A percentile compares a stretch with the other conserved stretches of the same genome.
These are phyloP conservation scores for Naja naja DNA, from an alignment of 2,113 vertebrate species.

Conservation along the genomic window DNA sequence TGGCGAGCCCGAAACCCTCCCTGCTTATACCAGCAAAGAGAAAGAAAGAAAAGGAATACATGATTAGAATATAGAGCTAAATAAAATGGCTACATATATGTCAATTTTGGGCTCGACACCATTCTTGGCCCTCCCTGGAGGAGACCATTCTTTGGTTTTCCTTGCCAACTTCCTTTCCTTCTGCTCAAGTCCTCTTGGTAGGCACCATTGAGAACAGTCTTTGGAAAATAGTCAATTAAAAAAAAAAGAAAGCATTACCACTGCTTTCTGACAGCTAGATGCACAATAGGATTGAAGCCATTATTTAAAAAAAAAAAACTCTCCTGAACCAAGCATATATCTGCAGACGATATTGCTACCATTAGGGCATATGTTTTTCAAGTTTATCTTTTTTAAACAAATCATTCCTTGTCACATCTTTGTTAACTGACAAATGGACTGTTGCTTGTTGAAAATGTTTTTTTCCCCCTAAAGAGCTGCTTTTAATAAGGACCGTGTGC, in stretches of 20 bases:
- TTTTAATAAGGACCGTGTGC: neutral
- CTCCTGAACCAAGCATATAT: neutral
- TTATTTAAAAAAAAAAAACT: neutral
- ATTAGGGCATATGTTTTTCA: neutral
- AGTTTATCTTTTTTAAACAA: neutral
- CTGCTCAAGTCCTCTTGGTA: neutral
- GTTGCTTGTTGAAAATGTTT: slow-evolving; percentile 12
- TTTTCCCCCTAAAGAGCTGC: slow-evolving; percentile 11
- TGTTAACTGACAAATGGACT: neutral
- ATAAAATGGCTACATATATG: no score
- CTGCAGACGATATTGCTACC: neutral
- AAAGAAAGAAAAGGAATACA: no score
- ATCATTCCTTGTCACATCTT: neutral
- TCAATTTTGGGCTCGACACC: no score
- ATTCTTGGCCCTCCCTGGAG: neutral
- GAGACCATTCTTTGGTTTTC: neutral
- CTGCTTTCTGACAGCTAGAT: neutral
- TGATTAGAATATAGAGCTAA: no score
- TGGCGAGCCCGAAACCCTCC: no score
- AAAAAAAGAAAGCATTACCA: neutral
- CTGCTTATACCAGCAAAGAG: no score
- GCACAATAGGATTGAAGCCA: neutral
- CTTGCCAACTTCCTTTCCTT: neutral
- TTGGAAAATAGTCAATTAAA: neutral
- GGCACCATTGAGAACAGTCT: neutral